These are phyloP conservation scores for Strigamia crassipes DNA, from an alignment of 2,888 invertebrate species.

Conservation along the genomic window DNA sequence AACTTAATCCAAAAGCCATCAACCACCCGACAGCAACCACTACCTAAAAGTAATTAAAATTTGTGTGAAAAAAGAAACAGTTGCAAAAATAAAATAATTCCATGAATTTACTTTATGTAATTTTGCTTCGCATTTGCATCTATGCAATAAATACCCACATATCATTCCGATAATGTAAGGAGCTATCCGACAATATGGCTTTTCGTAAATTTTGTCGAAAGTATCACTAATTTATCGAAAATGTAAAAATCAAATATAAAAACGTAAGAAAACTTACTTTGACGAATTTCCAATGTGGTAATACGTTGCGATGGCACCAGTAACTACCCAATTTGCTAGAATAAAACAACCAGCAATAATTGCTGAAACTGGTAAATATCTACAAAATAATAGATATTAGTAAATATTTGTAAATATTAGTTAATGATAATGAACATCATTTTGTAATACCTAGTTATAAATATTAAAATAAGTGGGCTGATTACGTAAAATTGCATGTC, in stretches of 20 bases:
- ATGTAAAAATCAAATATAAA: background rate
- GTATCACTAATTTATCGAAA: background rate
- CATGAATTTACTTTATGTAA: constrained; percentile 60
- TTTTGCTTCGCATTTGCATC: constrained; percentile 68
- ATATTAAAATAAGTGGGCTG: constrained; percentile 36
- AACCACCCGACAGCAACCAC: constrained; percentile 4
- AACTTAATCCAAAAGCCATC: background rate
- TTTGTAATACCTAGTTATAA: constrained; percentile 4
- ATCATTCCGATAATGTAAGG: constrained; percentile 79
- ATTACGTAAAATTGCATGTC: constrained; percentile 44
- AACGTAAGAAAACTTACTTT: background rate
- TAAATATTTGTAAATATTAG: background rate
- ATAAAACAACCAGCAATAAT: background rate
- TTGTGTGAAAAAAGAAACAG: background rate
- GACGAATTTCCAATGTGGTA: background rate
- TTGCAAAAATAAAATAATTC: background rate
- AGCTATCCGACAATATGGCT: constrained; percentile 81
- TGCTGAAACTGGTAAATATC: background rate
- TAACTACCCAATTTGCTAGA: background rate
- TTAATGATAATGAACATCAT: background rate
- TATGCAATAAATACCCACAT: constrained; percentile 74
- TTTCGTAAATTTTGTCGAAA: constrained; percentile 70
- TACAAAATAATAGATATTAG: background rate
- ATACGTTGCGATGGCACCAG: background rate
- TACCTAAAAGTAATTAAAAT: background rate